Percentiles rank a stretch among this genome's conserved stretches.
phyloP scores from a whole-genome alignment of 2,888 invertebrate species.

The Apoda limacodes region DNA sequence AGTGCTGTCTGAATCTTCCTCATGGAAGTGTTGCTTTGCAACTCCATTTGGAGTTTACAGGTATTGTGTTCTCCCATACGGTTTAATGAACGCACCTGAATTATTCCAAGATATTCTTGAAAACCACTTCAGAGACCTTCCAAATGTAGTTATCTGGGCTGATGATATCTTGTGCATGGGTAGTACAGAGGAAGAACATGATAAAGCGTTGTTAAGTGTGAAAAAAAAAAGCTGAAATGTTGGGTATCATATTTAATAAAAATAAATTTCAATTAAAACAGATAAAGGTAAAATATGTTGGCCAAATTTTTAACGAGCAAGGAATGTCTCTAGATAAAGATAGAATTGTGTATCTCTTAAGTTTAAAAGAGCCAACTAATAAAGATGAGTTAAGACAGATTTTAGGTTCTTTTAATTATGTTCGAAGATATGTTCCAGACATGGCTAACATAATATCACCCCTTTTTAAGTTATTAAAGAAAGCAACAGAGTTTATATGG shows the following conservation, averaged over 20 bases:
- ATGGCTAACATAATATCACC: slow-evolving; percentile 15
- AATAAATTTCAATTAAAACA: too few relatives aligned
- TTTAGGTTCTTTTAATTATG: slow-evolving; percentile 14
- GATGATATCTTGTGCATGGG: too few relatives aligned
- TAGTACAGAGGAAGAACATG: too few relatives aligned
- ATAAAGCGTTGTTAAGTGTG: too few relatives aligned
- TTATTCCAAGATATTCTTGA: slow-evolving; percentile 11
- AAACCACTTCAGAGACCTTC: slow-evolving; percentile 2
- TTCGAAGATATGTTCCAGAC: slow-evolving; percentile 12
- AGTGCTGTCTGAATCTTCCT: slow-evolving; percentile 3
- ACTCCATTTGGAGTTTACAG: slow-evolving; percentile 15
- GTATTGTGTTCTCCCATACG: slow-evolving; percentile 14
- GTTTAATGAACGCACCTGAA: slow-evolving; percentile 15
- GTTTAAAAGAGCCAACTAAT: slow-evolving; percentile 4
- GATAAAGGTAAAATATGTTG: too few relatives aligned
- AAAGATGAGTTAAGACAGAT: slow-evolving; percentile 10
- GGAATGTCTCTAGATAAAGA: too few relatives aligned
- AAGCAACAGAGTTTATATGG: too few relatives aligned
- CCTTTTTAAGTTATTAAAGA: slow-evolving; percentile 8
- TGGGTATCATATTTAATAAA: too few relatives aligned
- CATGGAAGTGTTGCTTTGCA: slow-evolving; percentile 12
- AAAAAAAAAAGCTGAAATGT: too few relatives aligned
- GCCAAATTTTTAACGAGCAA: too few relatives aligned
- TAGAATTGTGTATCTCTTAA: too few relatives aligned
- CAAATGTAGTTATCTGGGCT: too few relatives aligned